Percentiles rank a stretch among this genome's conserved stretches.
phyloP scores from a whole-genome alignment of 2,888 invertebrate genomes.

The Nomada ferruginata region DNA sequence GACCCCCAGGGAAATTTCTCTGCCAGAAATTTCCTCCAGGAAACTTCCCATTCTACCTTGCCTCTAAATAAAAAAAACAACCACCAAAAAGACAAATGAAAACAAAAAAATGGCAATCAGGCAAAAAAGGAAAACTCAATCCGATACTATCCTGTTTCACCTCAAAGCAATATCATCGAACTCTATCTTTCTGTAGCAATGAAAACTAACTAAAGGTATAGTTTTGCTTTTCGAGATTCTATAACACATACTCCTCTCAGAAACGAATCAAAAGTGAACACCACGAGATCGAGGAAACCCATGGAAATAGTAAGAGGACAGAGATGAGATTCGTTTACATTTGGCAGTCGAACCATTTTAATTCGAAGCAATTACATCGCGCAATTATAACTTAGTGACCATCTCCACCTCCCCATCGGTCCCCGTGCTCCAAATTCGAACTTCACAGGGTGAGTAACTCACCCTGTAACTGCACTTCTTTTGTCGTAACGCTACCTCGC shows the following conservation, averaged over 20 bases:
- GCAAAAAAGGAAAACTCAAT: slow-evolving; percentile 3
- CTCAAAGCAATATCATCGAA: not conserved
- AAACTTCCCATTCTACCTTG: slow-evolving; percentile 7
- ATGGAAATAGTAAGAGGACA: not conserved
- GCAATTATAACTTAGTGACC: slow-evolving; percentile 14
- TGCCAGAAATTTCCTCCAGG: slow-evolving; percentile 32
- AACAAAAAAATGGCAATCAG: not conserved
- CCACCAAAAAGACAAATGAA: not conserved
- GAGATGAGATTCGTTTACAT: slow-evolving; percentile 11
- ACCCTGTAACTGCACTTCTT: slow-evolving; percentile 22
- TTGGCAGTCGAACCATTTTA: slow-evolving; percentile 10
- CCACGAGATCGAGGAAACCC: not conserved
- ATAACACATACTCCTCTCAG: too few relatives aligned
- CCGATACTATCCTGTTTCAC: not conserved
- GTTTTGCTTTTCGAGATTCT: too few relatives aligned
- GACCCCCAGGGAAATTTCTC: slow-evolving; percentile 52
- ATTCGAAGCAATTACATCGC: slow-evolving; percentile 11
- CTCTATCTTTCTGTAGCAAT: too few relatives aligned
- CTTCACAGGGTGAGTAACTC: slow-evolving; percentile 22
- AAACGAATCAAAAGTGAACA: not conserved
- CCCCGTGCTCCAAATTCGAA: slow-evolving; percentile 3
- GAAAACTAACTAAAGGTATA: not conserved
- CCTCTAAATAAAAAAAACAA: not conserved
- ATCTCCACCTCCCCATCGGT: not conserved
- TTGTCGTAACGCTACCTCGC: slow-evolving; percentile 6